These are phyloP conservation scores for Strigops habroptila DNA, from an alignment of 2,113 vertebrate genomes.

Conservation along the genomic window DNA sequence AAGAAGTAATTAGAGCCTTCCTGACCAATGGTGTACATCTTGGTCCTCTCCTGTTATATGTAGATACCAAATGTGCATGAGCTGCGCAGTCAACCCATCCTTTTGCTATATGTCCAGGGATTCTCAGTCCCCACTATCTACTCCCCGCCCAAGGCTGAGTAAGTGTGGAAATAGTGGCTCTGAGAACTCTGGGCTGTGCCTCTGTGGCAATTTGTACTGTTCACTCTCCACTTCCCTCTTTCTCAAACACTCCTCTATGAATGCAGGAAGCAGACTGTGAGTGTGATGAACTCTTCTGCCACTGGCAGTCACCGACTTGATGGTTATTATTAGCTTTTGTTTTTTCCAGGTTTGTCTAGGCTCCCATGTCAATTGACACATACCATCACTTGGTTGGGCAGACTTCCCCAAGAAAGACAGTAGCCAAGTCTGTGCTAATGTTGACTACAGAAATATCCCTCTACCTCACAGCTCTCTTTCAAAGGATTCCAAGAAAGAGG, in stretches of 20 bases:
- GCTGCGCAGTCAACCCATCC: background rate
- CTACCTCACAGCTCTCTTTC: background rate
- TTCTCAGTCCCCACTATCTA: background rate
- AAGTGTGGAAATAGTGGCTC: background rate
- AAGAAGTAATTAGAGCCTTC: background rate
- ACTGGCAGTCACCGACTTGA: background rate
- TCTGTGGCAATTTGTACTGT: background rate
- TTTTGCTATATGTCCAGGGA: background rate
- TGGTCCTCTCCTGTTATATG: background rate
- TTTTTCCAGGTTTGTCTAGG: background rate
- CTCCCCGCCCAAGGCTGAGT: background rate
- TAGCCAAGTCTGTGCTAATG: fast-evolving
- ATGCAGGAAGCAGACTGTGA: background rate
- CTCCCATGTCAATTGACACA: background rate
- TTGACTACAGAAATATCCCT: background rate
- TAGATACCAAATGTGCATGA: background rate
- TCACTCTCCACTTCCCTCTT: background rate
- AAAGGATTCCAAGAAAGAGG: background rate
- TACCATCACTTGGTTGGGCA: background rate
- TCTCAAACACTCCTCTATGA: background rate
- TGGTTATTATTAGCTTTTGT: background rate
- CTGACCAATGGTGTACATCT: background rate
- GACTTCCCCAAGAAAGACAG: background rate
- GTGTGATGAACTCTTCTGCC: background rate
- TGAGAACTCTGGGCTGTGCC: background rate